phyloP scores from a whole-genome alignment of 2,888 invertebrate species.

The Brachyopa scutellaris region DNA sequence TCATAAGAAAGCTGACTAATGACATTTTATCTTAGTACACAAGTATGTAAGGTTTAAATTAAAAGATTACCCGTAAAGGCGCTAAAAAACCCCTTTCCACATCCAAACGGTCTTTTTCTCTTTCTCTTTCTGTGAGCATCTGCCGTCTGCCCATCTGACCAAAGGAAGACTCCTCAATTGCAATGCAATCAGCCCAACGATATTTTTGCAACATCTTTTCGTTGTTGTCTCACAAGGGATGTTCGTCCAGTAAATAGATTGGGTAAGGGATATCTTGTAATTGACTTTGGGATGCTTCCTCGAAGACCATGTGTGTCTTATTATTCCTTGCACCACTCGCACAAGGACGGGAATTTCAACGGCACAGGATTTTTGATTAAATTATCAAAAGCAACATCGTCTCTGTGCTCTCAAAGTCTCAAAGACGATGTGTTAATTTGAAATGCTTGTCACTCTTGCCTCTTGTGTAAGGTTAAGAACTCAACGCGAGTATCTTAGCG shows the following conservation, averaged over 20 bases:
- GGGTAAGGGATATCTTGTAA: slow-evolving; percentile 65
- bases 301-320: slow-evolving; percentile 10
- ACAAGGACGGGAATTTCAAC: slow-evolving; percentile 4
- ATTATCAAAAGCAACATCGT: slow-evolving; percentile 53
- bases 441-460: slow-evolving; percentile 31
- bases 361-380: slow-evolving; percentile 55
- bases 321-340: slow-evolving; percentile 1
- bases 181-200: too few species aligned
- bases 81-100: background rate
- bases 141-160: too few species aligned
- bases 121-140: too few species aligned
- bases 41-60: slow-evolving; percentile 16
- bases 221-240: slow-evolving; percentile 39
- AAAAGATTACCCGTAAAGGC: background rate
- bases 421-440: slow-evolving; percentile 56
- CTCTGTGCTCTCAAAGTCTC: background rate
- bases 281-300: slow-evolving; percentile 69
- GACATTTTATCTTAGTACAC: background rate
- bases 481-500: background rate
- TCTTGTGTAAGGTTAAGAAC: background rate
- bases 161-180: background rate
- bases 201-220: background rate
- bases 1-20: too few species aligned
- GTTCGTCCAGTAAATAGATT: slow-evolving; percentile 48
- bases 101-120: too few species aligned